phyloP scores from a whole-genome alignment of 2,888 invertebrate genomes.

The Hirtodrosophila trivittata region DNA sequence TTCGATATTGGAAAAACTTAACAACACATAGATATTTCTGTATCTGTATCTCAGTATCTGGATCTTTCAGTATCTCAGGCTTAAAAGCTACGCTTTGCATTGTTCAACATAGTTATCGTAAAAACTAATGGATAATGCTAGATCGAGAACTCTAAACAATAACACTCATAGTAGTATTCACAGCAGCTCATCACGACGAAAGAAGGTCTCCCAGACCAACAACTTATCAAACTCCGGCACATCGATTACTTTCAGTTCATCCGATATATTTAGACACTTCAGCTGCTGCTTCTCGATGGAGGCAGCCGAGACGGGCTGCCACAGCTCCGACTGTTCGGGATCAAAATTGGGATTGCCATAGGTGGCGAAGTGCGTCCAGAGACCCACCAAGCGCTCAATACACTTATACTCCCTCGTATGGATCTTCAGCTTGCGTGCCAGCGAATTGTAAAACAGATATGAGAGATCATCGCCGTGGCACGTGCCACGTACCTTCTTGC shows the following conservation, averaged over 20 bases:
- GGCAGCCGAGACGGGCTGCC: constrained; percentile 73
- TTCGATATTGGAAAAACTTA: constrained; percentile 59
- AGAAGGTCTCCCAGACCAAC: constrained; percentile 82
- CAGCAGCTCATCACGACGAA: constrained; percentile 74
- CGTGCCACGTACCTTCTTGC: constrained; percentile 82
- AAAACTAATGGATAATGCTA: constrained; percentile 56
- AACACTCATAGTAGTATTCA: constrained; percentile 42
- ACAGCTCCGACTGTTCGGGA: constrained; percentile 72
- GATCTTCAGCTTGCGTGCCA: constrained; percentile 78
- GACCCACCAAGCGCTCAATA: constrained; percentile 81
- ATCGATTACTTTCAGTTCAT: constrained; percentile 81
- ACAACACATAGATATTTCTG: constrained; percentile 45
- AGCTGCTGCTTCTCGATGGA: constrained; percentile 72
- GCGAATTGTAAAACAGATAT: constrained; percentile 82
- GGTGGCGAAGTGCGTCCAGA: constrained; percentile 82
- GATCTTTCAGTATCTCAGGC: constrained; percentile 31
- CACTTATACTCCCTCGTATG: constrained; percentile 82
- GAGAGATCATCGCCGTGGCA: constrained; percentile 84
- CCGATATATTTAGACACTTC: constrained; percentile 83
- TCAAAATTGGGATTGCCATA: constrained; percentile 81
- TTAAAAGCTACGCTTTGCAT: constrained; percentile 67
- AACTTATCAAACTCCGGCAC: constrained; percentile 81
- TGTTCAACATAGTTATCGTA: constrained; percentile 48
- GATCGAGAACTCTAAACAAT: constrained; percentile 17
- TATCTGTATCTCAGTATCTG: constrained; percentile 18